Conservation (phyloP, 2,113 vertebrate genomes). For the Gopherus evgoodei region DNA sequence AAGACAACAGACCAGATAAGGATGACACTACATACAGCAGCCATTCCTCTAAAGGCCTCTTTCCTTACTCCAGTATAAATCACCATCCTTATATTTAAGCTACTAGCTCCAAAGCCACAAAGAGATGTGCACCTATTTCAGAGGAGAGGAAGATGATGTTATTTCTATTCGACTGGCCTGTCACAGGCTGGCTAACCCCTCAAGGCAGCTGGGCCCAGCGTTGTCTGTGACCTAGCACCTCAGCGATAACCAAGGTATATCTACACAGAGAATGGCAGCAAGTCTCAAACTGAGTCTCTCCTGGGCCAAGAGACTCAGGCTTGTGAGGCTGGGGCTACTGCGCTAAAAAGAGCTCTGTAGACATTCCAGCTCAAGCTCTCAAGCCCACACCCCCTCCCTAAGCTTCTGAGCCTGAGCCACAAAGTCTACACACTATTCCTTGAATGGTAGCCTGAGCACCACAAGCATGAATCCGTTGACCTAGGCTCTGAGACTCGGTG, state of each 20-base stretch:
- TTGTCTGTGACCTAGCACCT: too few species aligned
- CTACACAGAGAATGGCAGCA: background rate
- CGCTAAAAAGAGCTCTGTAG: background rate
- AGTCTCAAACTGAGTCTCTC: background rate
- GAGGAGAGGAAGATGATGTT: background rate
- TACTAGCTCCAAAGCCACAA: background rate
- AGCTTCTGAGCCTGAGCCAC: too few species aligned
- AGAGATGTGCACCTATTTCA: accelerated
- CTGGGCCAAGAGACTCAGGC: background rate
- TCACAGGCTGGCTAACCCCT: background rate
- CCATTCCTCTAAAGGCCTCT: background rate
- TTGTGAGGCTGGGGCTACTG: background rate
- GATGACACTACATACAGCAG: accelerated
- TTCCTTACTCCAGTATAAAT: background rate
- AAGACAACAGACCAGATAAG: accelerated
- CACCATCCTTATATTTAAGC: background rate
- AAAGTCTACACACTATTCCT: background rate
- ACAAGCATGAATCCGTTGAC: background rate
- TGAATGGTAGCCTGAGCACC: too few species aligned
- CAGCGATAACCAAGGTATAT: background rate
- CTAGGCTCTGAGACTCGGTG: background rate
- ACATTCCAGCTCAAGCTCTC: background rate
- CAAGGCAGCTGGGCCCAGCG: too few species aligned
- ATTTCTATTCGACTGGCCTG: background rate
- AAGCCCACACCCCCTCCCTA: background rate